Evolutionary conservation across 2,113 vertebrate species (phyloP).

Genomic region (Lepus americanus): DNA sequence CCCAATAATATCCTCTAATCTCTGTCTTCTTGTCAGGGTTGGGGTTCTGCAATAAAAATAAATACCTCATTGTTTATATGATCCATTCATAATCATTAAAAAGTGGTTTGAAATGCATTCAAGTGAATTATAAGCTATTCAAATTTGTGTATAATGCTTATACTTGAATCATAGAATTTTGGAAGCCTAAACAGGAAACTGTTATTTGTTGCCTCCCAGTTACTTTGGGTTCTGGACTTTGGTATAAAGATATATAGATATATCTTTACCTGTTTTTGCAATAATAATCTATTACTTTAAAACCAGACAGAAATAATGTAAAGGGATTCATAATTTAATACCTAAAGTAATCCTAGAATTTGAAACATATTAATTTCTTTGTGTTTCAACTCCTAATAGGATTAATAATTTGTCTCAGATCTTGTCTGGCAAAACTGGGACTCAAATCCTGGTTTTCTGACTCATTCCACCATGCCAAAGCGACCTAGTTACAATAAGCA

Average conservation of each 20-base stretch:
- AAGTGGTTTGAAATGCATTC: neutral
- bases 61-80: neutral
- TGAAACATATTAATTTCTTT: neutral
- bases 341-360: neutral
- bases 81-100: neutral
- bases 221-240: neutral
- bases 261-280: neutral
- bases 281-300: constrained; percentile 25
- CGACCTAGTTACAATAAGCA: neutral
- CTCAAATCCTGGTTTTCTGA: neutral
- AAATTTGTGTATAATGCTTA: neutral
- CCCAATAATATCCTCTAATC: neutral
- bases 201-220: neutral
- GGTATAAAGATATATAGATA: neutral
- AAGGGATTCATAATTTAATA: constrained; percentile 11
- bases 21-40: neutral
- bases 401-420: constrained; percentile 59
- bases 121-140: neutral
- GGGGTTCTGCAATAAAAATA: neutral
- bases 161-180: neutral
- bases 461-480: neutral
- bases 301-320: constrained; percentile 22
- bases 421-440: neutral
- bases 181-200: neutral
- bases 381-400: constrained; percentile 52